These are phyloP conservation scores for Saccopteryx bilineata DNA, from an alignment of 2,113 vertebrate genomes.

Conservation along the genomic window DNA sequence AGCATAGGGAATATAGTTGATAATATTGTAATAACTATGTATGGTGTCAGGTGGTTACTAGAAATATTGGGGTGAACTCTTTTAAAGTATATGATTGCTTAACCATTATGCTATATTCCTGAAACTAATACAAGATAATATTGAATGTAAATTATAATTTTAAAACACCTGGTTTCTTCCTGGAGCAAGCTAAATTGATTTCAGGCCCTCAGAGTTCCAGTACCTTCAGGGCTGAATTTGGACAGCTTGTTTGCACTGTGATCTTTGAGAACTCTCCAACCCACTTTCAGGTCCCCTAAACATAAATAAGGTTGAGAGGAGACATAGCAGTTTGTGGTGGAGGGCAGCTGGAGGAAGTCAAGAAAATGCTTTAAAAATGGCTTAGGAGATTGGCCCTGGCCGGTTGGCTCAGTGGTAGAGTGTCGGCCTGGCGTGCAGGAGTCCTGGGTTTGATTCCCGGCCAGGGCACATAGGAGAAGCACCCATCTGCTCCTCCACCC, in stretches of 20 bases:
- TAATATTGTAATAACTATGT: background rate
- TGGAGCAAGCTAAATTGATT: background rate
- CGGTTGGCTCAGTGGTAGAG: too few relatives aligned
- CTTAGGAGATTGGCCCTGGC: background rate
- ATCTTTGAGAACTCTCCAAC: background rate
- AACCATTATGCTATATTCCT: background rate
- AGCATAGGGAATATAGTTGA: background rate
- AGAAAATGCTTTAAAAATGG: background rate
- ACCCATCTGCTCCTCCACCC: too few relatives aligned
- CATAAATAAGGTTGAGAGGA: conserved; percentile 25
- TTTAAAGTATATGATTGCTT: background rate
- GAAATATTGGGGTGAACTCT: background rate
- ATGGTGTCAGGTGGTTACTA: background rate
- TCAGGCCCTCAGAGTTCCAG: background rate
- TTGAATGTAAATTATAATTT: background rate
- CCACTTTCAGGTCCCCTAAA: background rate
- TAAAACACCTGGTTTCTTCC: background rate
- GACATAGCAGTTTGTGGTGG: background rate
- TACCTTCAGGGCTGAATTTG: background rate
- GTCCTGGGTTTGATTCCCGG: too few relatives aligned
- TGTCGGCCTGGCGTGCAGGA: too few relatives aligned
- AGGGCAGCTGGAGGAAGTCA: background rate
- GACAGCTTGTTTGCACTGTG: conserved; percentile 18
- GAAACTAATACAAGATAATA: background rate
- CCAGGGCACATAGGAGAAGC: too few relatives aligned